Base-by-base conservation (phyloP, 1,140 invertebrate species). In the Rhopalosiphum maidis region DNA sequence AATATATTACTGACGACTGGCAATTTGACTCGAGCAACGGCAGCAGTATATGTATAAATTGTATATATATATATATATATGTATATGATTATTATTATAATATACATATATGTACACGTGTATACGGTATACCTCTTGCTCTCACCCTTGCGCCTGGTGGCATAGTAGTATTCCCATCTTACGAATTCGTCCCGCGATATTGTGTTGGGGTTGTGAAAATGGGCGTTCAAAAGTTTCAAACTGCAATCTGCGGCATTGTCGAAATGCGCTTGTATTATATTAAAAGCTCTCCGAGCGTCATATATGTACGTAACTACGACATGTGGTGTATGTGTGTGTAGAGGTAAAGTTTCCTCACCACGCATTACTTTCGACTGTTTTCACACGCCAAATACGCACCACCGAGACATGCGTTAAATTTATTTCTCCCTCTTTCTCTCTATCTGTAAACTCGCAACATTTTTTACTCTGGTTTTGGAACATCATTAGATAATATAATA, bases 161-260 rank as follows among this genome's bases (percentile, higher is more conserved):
- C n/a, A 23, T 4, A 54, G 48, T 55, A 18, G 88, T 89, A 89
- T 89, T 55, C 88, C n/a, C 87, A 54, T 90, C 88, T 60, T 90
- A 68, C 55, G 90, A 91, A 82, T 91, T 91, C 90, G 90, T 92
- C 55, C 37, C 91, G 82, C 48, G 41, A 86, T 93, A 93, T 93
- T 86, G 90, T 85, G 68, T 93, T 55, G 91, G 91, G 82, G 91
- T 93, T 51, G 91, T 35, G 91, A 93, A 93, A 93, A 93, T 93
- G 91, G 91, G 77, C 91, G 82, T 93, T 86, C 25, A 51, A 86
- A 93, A 93, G 91, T 93, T 93, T 93, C 91, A 93, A 93, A 93
- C 91, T 93, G 91, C 91, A 93, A 93, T 93, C 91, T 93, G 91
- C 82, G 91, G 91, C 91, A 93, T 93, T 93, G 91, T 93, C 46